Base-by-base conservation (phyloP, 2,888 invertebrate genomes). In the Megastigmus dorsalis region DNA sequence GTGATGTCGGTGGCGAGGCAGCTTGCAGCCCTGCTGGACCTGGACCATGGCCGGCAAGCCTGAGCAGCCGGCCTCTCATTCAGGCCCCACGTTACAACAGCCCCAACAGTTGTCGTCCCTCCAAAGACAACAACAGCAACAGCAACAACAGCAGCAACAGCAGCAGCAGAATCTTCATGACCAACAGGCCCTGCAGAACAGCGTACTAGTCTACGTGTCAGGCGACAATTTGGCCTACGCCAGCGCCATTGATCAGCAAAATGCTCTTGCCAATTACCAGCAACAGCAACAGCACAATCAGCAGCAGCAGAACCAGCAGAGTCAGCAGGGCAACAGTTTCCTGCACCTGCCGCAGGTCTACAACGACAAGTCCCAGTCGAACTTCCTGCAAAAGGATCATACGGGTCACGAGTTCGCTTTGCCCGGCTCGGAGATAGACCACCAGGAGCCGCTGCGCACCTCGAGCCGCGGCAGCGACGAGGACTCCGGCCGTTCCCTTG, bases 11-110 rank as follows among this genome's bases (percentile, higher is more conserved):
- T 76, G 76, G 62, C 74, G 76, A 70, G 71, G 74, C 74, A 66
- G 80, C 82, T 81, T 82, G 83, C 83, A 82, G 84, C 84, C 78
- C 86, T 84, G 85, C 86, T 87, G 86, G 87, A 88, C 85, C 87
- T 86, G 87, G 88, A 92, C 91, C 90, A 93, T 93, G 93, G 92
- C 93, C 90, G 92, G 92, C 91, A 93, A 93, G 93, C 92, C 93
- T 93, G 93, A 93, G 90, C 92, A 92, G 90, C 90, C 83, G 85
- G 84, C 83, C 84, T 85, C 84, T 82, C 86, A 85, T 88, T 89
- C 85, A 89, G 89, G 86, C 84, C 86, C 85, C n/a, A 74, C 74
- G 57, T 60, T 71, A 57, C 76, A 74, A 63, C 74, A 82, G 74
- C 77, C 52, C 50, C 76, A 76, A 20, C 77, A 74, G 48, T 74